Evolutionary conservation across 2,888 invertebrate genomes (phyloP).

Genomic region (Synergus itoensis): DNA sequence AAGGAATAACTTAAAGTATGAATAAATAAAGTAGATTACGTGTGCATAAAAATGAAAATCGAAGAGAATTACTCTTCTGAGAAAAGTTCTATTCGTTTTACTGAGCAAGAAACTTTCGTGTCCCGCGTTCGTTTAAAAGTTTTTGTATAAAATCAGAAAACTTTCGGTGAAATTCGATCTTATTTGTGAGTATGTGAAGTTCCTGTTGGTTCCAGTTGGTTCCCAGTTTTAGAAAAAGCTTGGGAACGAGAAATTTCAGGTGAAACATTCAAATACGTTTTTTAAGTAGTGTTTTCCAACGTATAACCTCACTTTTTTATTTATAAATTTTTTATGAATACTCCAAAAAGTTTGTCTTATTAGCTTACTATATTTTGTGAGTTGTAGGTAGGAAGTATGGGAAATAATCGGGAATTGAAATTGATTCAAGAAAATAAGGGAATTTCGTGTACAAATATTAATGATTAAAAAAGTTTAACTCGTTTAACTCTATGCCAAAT

Average conservation of each 20-base stretch:
- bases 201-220: background rate
- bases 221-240: background rate
- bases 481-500: too few species aligned
- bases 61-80: background rate
- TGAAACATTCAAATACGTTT: background rate
- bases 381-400: background rate
- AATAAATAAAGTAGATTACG: background rate
- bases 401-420: too few species aligned
- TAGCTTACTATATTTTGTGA: background rate
- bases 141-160: conserved; percentile 4
- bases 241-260: background rate
- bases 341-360: background rate
- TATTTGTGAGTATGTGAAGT: background rate
- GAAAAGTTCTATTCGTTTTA: background rate
- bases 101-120: background rate
- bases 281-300: background rate
- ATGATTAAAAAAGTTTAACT: too few species aligned
- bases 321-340: background rate
- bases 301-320: conserved; percentile 7
- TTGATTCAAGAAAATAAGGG: too few species aligned
- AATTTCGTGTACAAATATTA: too few species aligned
- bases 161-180: background rate
- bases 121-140: background rate
- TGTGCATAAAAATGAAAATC: background rate
- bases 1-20: background rate